Conservation (phyloP, 53 echinoderm and acorn worm species). For the Stichopus horrens region DNA sequence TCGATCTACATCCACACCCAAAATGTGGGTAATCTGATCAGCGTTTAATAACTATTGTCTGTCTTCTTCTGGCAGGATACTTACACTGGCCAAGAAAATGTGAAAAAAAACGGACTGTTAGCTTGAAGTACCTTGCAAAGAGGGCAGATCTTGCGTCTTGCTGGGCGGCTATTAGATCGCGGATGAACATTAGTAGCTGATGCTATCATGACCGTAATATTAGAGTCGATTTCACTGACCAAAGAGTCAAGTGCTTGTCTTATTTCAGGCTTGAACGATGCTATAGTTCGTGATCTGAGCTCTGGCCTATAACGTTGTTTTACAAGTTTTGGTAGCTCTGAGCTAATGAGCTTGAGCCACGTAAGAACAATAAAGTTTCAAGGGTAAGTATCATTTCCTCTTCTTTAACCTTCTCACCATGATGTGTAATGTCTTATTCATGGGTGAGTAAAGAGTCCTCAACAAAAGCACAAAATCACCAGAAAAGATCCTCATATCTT, state of each 20-base stretch:
- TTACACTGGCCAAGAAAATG: constrained; percentile 53
- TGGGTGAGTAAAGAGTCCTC: constrained; percentile 12
- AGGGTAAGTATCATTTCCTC: constrained; percentile 47
- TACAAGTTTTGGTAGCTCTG: constrained; percentile 48
- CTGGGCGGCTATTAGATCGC: neutral
- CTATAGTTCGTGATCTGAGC: constrained; percentile 53
- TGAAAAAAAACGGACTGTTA: neutral
- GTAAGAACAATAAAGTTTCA: constrained; percentile 56
- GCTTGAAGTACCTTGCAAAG: constrained; percentile 61
- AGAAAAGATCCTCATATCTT: constrained; percentile 52
- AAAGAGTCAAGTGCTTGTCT: constrained; percentile 61
- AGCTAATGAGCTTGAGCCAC: constrained; percentile 49
- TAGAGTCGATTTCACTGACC: constrained; percentile 40
- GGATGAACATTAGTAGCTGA: neutral
- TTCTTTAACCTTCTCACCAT: constrained; percentile 47
- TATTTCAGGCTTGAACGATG: constrained; percentile 68
- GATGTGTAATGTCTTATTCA: constrained; percentile 29
- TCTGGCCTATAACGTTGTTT: constrained; percentile 63
- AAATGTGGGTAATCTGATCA: too few relatives aligned
- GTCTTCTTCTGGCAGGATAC: constrained; percentile 50
- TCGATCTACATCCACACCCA: too few relatives aligned
- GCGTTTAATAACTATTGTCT: too few relatives aligned
- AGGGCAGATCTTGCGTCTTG: constrained; percentile 40
- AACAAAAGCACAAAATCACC: constrained; percentile 47
- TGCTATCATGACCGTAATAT: neutral